Evolutionary conservation across 2,797 vertebrate genomes (phyloP).

Genomic region (Rhinoraja longicauda): DNA sequence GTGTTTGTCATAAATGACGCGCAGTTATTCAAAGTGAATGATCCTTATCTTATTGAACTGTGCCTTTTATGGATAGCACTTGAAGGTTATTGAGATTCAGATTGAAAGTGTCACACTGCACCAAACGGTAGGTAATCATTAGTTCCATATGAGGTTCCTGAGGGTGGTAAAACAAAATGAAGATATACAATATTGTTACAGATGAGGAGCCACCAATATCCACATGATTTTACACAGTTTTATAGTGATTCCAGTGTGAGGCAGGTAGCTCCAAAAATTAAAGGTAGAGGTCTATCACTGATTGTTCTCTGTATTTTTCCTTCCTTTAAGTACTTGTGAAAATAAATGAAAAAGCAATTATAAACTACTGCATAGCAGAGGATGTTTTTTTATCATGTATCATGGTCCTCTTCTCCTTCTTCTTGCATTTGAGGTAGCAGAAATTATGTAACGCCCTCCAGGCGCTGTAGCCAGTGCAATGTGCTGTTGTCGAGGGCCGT

Average conservation of each 20-base stretch:
- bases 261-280: not conserved
- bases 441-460: too few species aligned
- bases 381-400: not conserved
- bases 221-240: conserved; percentile 9
- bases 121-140: conserved; percentile 62
- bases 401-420: too few species aligned
- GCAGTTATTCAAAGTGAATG: conserved; percentile 67
- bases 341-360: too few species aligned
- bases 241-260: not conserved
- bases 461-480: too few species aligned
- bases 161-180: conserved; percentile 53
- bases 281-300: not conserved
- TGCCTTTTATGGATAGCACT: conserved; percentile 66
- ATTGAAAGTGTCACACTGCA: conserved; percentile 57
- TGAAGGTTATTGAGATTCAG: conserved; percentile 65
- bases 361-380: not conserved
- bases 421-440: too few species aligned
- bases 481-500: too few species aligned
- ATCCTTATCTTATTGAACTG: conserved; percentile 69
- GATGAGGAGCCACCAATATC: conserved; percentile 2
- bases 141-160: conserved; percentile 52
- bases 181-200: conserved; percentile 11
- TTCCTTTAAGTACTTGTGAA: not conserved
- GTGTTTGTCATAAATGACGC: conserved; percentile 68
- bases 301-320: not conserved